phyloP scores from a whole-genome alignment of 2,113 vertebrate genomes.

The Engraulis encrasicolus region DNA sequence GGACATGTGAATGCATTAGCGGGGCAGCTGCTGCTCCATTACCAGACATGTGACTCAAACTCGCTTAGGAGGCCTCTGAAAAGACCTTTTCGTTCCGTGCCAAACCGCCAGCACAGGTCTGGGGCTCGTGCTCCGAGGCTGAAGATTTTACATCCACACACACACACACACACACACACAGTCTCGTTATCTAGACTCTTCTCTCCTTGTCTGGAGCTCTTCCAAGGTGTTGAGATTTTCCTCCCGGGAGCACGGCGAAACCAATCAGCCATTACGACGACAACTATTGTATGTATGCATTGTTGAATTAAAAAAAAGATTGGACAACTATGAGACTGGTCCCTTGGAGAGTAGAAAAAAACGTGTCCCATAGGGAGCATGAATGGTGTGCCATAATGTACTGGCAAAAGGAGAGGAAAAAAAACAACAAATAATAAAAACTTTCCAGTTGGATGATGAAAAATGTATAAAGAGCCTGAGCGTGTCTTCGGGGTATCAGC shows the following conservation, averaged over 20 bases:
- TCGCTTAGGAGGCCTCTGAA: background rate
- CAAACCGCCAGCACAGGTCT: background rate
- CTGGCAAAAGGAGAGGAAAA: background rate
- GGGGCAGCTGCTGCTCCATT: background rate
- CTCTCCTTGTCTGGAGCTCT: background rate
- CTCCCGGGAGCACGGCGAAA: background rate
- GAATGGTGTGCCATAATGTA: constrained; percentile 3
- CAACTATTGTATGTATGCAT: background rate
- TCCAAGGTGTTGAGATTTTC: background rate
- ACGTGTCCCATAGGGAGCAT: background rate
- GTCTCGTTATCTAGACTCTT: background rate
- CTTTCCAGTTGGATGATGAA: background rate
- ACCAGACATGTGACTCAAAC: constrained; percentile 13
- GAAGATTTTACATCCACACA: background rate
- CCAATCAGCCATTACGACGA: background rate
- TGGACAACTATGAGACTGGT: background rate
- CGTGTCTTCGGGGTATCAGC: constrained; percentile 70
- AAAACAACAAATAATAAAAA: background rate
- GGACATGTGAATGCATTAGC: constrained; percentile 15
- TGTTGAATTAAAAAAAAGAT: background rate
- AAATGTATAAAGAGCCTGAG: background rate
- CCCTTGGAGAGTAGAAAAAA: background rate
- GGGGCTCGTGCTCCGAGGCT: background rate
- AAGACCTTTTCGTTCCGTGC: constrained; percentile 14
- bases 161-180: background rate